Percentiles rank a stretch among this genome's conserved stretches.
Conservation (phyloP, 2,797 vertebrate genomes). For the Coreius guichenoti region DNA sequence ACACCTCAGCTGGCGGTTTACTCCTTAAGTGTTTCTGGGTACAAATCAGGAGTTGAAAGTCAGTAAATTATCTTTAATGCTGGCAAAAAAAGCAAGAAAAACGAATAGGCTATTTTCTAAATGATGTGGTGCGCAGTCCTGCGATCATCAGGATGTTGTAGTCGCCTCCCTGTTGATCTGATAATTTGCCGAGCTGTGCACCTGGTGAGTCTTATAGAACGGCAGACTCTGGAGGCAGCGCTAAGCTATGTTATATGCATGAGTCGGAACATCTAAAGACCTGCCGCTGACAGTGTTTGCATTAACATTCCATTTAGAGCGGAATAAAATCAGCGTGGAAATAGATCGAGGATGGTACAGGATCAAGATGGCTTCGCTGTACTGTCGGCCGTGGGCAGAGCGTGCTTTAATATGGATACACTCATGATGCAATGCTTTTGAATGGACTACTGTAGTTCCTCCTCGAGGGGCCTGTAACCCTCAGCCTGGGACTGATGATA, state of each 20-base stretch:
- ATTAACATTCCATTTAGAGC: constrained; percentile 74
- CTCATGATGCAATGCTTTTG: constrained; percentile 68
- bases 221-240: constrained; percentile 68
- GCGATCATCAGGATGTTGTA: constrained; percentile 79
- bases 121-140: constrained; percentile 78
- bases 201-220: constrained; percentile 82
- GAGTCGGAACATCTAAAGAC: constrained; percentile 67
- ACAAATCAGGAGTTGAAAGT: constrained; percentile 78
- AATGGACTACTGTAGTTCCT: constrained; percentile 70
- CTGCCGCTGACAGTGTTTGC: constrained; percentile 70
- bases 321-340: constrained; percentile 66
- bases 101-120: constrained; percentile 83
- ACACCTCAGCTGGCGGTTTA: constrained; percentile 55
- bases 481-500: constrained; percentile 65
- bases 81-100: constrained; percentile 73
- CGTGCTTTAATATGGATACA: constrained; percentile 65
- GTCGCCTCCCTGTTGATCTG: constrained; percentile 83
- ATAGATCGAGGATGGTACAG: constrained; percentile 13
- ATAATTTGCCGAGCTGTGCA: constrained; percentile 82
- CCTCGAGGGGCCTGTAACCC: constrained; percentile 70
- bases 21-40: constrained; percentile 66
- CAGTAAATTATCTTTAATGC: constrained; percentile 85
- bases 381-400: constrained; percentile 35
- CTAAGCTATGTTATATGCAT: constrained; percentile 73
- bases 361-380: constrained; percentile 62